These are phyloP conservation scores for Panorpa germanica DNA, from an alignment of 2,888 invertebrate genomes.

Conservation along the genomic window DNA sequence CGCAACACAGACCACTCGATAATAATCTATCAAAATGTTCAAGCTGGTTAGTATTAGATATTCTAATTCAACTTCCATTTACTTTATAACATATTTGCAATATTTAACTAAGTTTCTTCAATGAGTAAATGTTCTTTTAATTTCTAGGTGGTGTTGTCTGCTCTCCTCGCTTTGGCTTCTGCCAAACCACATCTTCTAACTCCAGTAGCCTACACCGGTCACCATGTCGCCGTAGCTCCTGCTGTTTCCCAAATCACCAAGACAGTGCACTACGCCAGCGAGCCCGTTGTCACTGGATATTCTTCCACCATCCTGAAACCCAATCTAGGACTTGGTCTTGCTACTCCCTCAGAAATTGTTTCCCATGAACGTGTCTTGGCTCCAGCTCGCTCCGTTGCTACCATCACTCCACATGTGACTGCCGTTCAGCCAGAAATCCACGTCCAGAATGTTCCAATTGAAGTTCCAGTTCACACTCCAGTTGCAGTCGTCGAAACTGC, in stretches of 20 bases:
- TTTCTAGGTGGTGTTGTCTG: constrained; percentile 38
- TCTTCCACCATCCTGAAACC: constrained; percentile 18
- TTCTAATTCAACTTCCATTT: no score
- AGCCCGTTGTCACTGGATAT: constrained; percentile 21
- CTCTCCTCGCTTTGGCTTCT: constrained; percentile 35
- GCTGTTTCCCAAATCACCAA: constrained; percentile 4
- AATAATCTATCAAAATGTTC: no score
- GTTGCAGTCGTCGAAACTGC: no score
- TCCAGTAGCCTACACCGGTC: constrained; percentile 16
- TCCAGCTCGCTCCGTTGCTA: constrained; percentile 19
- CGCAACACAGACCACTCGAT: no score
- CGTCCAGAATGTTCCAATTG: constrained; percentile 16
- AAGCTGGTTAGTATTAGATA: no score
- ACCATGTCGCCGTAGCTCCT: no score
- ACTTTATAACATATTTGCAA: no score
- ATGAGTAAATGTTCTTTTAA: no score
- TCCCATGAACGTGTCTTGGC: constrained; percentile 17
- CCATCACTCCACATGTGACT: constrained; percentile 18
- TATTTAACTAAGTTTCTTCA: no score
- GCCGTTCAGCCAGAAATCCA: constrained; percentile 19
- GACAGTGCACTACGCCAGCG: constrained; percentile 15
- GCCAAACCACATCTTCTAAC: constrained; percentile 24
- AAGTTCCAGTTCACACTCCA: no score
- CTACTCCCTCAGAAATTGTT: constrained; percentile 16
- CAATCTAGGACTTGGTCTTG: constrained; percentile 15